phyloP scores from a whole-genome alignment of 1,140 invertebrate species.

The Magallana gigas region DNA sequence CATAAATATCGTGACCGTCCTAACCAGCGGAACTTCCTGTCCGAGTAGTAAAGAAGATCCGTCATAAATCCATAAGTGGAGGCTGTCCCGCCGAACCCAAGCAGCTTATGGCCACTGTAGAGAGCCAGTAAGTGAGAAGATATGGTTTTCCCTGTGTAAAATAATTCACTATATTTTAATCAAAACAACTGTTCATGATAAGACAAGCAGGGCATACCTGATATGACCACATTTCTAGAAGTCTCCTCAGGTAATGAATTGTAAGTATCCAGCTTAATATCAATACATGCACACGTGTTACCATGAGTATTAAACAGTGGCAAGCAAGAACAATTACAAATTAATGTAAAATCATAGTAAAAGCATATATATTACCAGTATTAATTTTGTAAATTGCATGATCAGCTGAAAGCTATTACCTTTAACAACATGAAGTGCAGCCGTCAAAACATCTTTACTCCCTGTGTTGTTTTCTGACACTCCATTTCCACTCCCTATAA shows the following conservation, averaged over 20 bases:
- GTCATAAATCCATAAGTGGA: slow-evolving; percentile 11
- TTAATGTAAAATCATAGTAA: no score
- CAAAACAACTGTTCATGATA: no score
- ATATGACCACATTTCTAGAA: no score
- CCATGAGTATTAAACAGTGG: no score
- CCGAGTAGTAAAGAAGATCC: slow-evolving; percentile 27
- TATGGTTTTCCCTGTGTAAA: neutral
- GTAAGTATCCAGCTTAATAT: no score
- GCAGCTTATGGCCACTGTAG: neutral
- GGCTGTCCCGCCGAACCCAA: slow-evolving; percentile 1
- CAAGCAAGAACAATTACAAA: no score
- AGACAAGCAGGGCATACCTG: no score
- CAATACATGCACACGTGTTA: no score
- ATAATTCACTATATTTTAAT: no score
- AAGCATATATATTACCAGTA: no score
- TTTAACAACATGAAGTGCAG: slow-evolving; percentile 62
- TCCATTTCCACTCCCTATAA: slow-evolving; percentile 63
- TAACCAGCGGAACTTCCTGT: slow-evolving; percentile 21
- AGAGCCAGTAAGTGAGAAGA: neutral
- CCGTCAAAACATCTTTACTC: slow-evolving; percentile 58
- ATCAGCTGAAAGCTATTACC: slow-evolving; percentile 42
- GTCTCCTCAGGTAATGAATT: no score
- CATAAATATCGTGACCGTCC: slow-evolving; percentile 8
- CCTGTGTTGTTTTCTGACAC: slow-evolving; percentile 50
- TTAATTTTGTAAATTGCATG: no score